These are phyloP conservation scores for Calameuta filiformis DNA, from an alignment of 2,888 invertebrate genomes.

Conservation along the genomic window DNA sequence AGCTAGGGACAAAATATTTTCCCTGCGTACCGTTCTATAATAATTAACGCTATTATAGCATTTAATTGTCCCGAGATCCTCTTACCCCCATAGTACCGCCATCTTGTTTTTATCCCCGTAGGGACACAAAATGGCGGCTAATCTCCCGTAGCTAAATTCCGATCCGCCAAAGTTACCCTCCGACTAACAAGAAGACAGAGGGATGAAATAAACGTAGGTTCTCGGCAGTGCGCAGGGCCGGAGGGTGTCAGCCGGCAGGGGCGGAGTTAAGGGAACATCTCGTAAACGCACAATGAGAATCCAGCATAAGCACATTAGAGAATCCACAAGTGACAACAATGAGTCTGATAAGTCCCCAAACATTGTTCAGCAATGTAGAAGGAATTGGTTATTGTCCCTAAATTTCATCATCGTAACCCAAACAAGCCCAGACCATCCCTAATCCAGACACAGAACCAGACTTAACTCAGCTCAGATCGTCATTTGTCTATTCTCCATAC, in stretches of 20 bases:
- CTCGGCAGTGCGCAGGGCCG: neutral
- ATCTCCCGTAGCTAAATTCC: constrained; percentile 22
- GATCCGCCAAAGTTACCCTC: constrained; percentile 18
- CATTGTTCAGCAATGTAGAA: constrained; percentile 20
- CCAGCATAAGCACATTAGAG: neutral
- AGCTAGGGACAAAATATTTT: constrained; percentile 39
- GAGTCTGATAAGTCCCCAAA: constrained; percentile 21
- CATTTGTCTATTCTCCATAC: neutral
- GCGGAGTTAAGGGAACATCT: constrained; percentile 6
- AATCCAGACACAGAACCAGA: neutral
- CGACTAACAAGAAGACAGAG: neutral
- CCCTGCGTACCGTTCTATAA: constrained; percentile 39
- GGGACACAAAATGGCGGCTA: constrained; percentile 32
- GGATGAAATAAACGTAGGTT: neutral
- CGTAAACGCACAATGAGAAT: neutral
- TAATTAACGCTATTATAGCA: constrained; percentile 57
- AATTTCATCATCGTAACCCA: constrained; percentile 6
- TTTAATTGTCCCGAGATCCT: constrained; percentile 52
- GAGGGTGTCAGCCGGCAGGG: neutral
- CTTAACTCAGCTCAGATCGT: neutral
- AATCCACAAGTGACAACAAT: constrained; percentile 12
- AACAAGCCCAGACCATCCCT: neutral
- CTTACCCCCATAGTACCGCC: constrained; percentile 37
- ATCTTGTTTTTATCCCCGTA: constrained; percentile 46
- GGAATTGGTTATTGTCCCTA: constrained; percentile 18